phyloP scores from a whole-genome alignment of 2,888 invertebrate genomes.

The Eupelmus urozonus region DNA sequence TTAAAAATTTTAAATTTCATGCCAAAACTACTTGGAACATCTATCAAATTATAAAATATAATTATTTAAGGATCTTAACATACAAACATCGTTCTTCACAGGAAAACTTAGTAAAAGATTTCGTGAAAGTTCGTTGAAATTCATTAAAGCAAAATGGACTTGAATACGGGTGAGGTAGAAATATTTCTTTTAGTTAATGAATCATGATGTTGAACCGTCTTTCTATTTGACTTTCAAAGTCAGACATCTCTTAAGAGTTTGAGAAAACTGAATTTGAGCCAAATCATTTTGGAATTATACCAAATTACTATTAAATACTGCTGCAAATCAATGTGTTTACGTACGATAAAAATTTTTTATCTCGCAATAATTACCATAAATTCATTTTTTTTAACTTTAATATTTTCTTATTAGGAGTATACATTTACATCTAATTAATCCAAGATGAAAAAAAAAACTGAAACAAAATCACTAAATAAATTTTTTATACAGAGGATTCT shows the following conservation, averaged over 20 bases:
- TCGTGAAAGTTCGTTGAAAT: conserved; percentile 7
- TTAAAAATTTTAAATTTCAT: no score
- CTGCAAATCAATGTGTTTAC: conserved; percentile 7
- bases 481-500: no score
- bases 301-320: not conserved
- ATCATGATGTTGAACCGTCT: conserved; percentile 20
- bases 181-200: conserved; percentile 35
- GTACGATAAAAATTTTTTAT: not conserved
- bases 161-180: not conserved
- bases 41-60: no score
- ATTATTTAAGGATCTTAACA: no score
- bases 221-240: conserved; percentile 33
- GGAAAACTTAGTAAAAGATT: conserved; percentile 3
- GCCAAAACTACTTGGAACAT: no score
- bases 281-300: conserved; percentile 12
- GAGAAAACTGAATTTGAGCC: conserved; percentile 21
- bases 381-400: not conserved
- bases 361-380: not conserved
- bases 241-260: conserved; percentile 15
- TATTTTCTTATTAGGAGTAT: no score
- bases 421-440: not conserved
- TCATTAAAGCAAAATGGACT: conserved; percentile 21
- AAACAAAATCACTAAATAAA: no score
- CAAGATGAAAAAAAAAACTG: not conserved
- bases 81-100: no score